Evolutionary conservation across 2,113 vertebrate genomes (phyloP).

Genomic region (Fregata magnificens): DNA sequence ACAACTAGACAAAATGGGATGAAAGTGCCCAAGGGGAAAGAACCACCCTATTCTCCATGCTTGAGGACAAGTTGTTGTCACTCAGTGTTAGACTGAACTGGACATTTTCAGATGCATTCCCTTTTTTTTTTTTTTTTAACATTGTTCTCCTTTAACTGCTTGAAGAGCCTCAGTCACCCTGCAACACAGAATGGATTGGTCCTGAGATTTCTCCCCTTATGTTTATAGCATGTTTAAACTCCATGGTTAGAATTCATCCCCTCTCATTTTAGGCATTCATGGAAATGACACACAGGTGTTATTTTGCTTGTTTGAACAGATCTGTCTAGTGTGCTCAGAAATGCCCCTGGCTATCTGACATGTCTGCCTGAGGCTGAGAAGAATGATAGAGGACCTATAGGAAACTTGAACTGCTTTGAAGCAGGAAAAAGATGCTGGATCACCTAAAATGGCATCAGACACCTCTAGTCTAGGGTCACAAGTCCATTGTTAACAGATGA

Average conservation of each 20-base stretch:
- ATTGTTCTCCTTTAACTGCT: not conserved
- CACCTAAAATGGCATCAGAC: not conserved
- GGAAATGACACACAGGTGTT: not conserved
- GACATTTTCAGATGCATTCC: not conserved
- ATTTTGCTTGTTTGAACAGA: not conserved
- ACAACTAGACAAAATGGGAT: not conserved
- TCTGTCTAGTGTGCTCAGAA: not conserved
- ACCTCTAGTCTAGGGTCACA: not conserved
- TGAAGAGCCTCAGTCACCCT: not conserved
- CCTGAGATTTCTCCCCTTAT: not conserved
- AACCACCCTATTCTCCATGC: not conserved
- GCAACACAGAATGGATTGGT: not conserved
- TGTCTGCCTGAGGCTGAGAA: not conserved
- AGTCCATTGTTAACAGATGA: not conserved
- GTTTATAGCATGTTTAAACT: not conserved
- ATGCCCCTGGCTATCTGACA: not conserved
- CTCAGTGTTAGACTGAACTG: not conserved
- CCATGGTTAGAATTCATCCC: not conserved
- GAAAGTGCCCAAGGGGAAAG: not conserved
- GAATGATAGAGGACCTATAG: not conserved
- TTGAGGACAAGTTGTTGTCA: not conserved
- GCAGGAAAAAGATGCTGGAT: not conserved
- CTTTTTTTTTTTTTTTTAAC: too few species aligned
- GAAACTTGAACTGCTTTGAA: not conserved
- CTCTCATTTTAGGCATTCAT: not conserved